Percentiles rank a stretch among this genome's conserved stretches.
Evolutionary conservation across 2,888 invertebrate genomes (phyloP).

Genomic region (Sepiola atlantica): DNA sequence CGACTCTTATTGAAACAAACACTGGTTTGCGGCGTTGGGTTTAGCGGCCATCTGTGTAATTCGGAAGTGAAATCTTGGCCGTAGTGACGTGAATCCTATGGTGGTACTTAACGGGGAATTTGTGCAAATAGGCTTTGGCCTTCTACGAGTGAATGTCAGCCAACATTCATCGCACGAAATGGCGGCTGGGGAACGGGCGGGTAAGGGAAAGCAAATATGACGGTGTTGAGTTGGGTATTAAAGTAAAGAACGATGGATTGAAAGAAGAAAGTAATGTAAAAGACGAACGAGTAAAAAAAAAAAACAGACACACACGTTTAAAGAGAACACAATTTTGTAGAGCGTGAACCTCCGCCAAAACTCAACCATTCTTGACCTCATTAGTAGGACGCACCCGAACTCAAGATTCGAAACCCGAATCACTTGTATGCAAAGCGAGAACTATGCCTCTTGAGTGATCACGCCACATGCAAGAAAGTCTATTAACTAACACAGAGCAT

Average conservation of each 20-base stretch:
- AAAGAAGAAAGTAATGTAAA: not conserved
- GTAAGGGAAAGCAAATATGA: not conserved
- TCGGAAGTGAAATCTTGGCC: not conserved
- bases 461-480: no score
- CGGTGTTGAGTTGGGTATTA: not conserved
- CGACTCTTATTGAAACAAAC: not conserved
- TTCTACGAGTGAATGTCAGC: not conserved
- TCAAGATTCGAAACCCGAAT: no score
- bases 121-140: slow-evolving; percentile 32
- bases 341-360: no score
- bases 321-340: no score
- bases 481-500: no score
- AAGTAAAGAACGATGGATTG: not conserved
- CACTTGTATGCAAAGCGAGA: no score
- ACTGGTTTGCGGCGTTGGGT: not conserved
- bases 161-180: not conserved
- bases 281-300: not conserved
- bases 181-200: not conserved
- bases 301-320: no score
- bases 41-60: not conserved
- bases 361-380: no score
- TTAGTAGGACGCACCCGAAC: no score
- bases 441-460: no score
- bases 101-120: not conserved
- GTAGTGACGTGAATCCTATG: not conserved